phyloP scores from a whole-genome alignment of 2,888 invertebrate species.

The Resseliella maxima region DNA sequence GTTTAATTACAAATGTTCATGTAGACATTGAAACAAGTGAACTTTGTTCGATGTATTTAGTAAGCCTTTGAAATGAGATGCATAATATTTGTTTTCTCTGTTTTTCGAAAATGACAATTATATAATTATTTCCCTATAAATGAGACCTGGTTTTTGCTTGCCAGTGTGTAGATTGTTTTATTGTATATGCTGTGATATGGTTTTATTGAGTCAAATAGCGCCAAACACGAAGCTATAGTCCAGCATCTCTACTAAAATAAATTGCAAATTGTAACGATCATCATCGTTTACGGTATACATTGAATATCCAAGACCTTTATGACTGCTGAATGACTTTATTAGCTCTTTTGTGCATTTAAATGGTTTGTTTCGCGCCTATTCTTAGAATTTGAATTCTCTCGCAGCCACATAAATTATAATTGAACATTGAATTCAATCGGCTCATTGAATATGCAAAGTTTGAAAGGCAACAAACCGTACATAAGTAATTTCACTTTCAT shows the following conservation, averaged over 20 bases:
- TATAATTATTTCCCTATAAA: slow-evolving; percentile 25
- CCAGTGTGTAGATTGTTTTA: background rate
- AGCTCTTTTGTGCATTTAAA: slow-evolving; percentile 9
- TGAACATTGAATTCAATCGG: background rate
- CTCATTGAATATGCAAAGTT: slow-evolving; percentile 22
- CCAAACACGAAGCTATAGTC: background rate
- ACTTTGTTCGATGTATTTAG: background rate
- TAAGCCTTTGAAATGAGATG: background rate
- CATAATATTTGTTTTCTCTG: background rate
- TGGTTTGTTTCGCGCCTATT: slow-evolving; percentile 43
- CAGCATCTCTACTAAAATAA: background rate
- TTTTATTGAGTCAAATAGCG: background rate
- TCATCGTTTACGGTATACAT: slow-evolving; percentile 27
- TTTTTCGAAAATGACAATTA: background rate
- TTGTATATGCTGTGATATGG: background rate
- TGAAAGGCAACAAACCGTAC: slow-evolving; percentile 8
- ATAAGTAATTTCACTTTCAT: background rate
- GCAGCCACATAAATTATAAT: slow-evolving; percentile 18
- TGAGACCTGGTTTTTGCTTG: background rate
- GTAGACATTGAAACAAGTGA: background rate
- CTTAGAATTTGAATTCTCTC: background rate
- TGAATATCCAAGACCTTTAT: background rate
- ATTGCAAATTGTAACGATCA: slow-evolving; percentile 17
- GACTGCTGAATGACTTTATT: slow-evolving; percentile 34
- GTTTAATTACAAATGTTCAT: background rate